Evolutionary conservation across 2,888 invertebrate species (phyloP).

Genomic region (Congeria kusceri): DNA sequence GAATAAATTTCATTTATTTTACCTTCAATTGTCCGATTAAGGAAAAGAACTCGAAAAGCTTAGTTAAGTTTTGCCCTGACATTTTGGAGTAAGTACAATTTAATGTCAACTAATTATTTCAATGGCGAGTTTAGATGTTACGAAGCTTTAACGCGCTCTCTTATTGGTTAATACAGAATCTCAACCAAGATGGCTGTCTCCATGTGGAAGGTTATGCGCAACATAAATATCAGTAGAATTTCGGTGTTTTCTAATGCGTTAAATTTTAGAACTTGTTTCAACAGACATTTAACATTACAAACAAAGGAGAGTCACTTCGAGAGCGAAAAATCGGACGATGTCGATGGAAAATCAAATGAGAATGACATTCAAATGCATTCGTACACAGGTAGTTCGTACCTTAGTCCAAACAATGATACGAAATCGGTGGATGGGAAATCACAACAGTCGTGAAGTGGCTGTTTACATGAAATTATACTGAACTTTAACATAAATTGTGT

Average conservation of each 20-base stretch:
- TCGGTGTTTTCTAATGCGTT: too few species aligned
- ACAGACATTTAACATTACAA: too few species aligned
- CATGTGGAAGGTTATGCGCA: conserved; percentile 30
- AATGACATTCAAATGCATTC: neutral
- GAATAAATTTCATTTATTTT: neutral
- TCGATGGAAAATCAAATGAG: too few species aligned
- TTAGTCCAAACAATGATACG: too few species aligned
- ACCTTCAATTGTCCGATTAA: conserved; percentile 80
- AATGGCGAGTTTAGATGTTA: conserved; percentile 12
- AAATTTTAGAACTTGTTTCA: too few species aligned
- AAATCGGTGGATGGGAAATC: too few species aligned
- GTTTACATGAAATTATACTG: too few species aligned
- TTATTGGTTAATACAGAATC: conserved; percentile 56
- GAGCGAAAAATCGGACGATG: too few species aligned
- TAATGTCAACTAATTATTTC: conserved; percentile 3
- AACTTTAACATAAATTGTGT: too few species aligned
- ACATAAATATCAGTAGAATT: neutral
- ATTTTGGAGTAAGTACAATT: conserved; percentile 17
- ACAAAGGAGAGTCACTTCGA: too few species aligned
- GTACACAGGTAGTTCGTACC: conserved; percentile 2
- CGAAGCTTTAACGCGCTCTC: too few species aligned
- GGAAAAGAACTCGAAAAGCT: conserved; percentile 76
- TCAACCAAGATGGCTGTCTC: conserved; percentile 73
- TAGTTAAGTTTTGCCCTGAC: conserved; percentile 58
- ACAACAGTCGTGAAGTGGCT: too few species aligned